A percentile compares a stretch with the other conserved stretches of the same genome.
These are phyloP conservation scores for Ips nitidus DNA, from an alignment of 1,140 invertebrate species.

Conservation along the genomic window DNA sequence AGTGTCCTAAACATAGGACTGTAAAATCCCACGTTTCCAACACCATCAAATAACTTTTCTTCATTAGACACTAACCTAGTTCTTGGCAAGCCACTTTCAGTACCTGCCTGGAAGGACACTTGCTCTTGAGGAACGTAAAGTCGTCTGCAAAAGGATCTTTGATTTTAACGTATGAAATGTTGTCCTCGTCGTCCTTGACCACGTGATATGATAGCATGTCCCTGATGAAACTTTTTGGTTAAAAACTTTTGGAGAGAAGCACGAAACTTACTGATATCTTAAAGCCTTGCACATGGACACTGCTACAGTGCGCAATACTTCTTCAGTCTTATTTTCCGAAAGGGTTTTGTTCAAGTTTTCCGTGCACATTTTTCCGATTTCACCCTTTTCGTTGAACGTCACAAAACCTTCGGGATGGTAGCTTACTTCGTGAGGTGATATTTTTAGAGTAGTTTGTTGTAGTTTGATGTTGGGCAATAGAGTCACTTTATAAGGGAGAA, in stretches of 20 bases:
- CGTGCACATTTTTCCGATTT: constrained; percentile 77
- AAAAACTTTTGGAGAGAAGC: constrained; percentile 9
- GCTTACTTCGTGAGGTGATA: constrained; percentile 65
- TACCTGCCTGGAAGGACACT: constrained; percentile 75
- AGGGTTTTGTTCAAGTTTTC: constrained; percentile 67
- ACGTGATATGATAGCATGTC: constrained; percentile 47
- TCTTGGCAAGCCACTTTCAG: constrained; percentile 77
- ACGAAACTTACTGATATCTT: constrained; percentile 67
- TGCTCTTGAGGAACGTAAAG: constrained; percentile 75
- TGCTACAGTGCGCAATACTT: constrained; percentile 67
- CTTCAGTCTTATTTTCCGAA: constrained; percentile 55
- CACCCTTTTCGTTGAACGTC: constrained; percentile 79
- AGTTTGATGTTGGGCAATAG: constrained; percentile 67
- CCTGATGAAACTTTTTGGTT: constrained; percentile 44
- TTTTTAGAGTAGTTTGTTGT: constrained; percentile 57
- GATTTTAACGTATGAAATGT: constrained; percentile 69
- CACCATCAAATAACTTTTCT: too few relatives aligned
- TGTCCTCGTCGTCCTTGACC: constrained; percentile 47
- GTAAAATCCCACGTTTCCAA: too few relatives aligned
- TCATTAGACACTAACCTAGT: constrained; percentile 58
- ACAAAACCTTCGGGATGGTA: constrained; percentile 76
- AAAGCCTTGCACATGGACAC: constrained; percentile 74
- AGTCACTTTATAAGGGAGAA: constrained; percentile 60
- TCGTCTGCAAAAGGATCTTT: constrained; percentile 76
- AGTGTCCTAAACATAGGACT: too few relatives aligned